Percentiles rank a stretch among this genome's conserved stretches.
These are phyloP conservation scores for Leptinotarsa peninsularis DNA, from an alignment of 2,888 invertebrate species.

Conservation along the genomic window DNA sequence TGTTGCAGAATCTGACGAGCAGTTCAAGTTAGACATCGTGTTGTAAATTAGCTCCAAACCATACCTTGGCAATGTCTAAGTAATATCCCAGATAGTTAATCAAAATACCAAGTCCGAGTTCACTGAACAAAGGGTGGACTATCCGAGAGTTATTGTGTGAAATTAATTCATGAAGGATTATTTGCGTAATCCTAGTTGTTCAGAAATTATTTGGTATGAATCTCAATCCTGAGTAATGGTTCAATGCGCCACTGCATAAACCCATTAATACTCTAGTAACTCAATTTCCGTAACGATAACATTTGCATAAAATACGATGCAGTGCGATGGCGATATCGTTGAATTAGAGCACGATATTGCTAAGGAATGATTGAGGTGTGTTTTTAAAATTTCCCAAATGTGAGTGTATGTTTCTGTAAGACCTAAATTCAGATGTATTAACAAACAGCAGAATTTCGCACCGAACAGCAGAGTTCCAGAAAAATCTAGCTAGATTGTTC, in stretches of 20 bases:
- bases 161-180: conserved; percentile 14
- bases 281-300: conserved; percentile 26
- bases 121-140: not conserved
- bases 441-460: too few relatives aligned
- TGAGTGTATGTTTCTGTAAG: too few relatives aligned
- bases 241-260: conserved; percentile 26
- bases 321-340: not conserved
- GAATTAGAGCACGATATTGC: not conserved
- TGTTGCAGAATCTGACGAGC: too few relatives aligned
- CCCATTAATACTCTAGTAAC: conserved; percentile 18
- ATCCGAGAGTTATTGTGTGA: conserved; percentile 3
- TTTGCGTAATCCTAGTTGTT: conserved; percentile 5
- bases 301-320: conserved; percentile 17
- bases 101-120: not conserved
- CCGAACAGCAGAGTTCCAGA: too few relatives aligned
- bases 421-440: too few relatives aligned
- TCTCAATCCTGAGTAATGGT: conserved; percentile 20
- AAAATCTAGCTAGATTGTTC: too few relatives aligned
- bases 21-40: too few relatives aligned
- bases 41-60: too few relatives aligned
- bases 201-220: conserved; percentile 15
- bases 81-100: not conserved
- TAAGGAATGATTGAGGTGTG: too few relatives aligned
- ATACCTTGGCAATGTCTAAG: too few relatives aligned
- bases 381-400: too few relatives aligned